A percentile compares a stretch with the other conserved stretches of the same genome.
phyloP scores from a whole-genome alignment of 2,797 vertebrate genomes.

The Lithobates sylvaticus region DNA sequence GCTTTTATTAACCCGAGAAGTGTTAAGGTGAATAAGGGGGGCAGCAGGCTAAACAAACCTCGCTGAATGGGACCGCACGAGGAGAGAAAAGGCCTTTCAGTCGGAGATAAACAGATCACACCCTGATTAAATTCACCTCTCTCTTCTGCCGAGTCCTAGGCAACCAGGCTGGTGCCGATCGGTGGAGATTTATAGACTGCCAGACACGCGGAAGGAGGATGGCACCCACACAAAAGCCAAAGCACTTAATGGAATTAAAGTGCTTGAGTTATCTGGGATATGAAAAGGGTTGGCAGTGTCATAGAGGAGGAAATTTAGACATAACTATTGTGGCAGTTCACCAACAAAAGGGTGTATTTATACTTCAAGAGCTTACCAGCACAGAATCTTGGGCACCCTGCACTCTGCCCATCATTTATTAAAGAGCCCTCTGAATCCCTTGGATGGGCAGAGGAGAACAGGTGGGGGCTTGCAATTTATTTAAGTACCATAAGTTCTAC shows the following conservation, averaged over 20 bases:
- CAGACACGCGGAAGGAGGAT: conserved; percentile 60
- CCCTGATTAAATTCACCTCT: conserved; percentile 67
- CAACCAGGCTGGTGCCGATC: conserved; percentile 62
- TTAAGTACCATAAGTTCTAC: too few relatives aligned
- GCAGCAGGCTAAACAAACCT: neutral
- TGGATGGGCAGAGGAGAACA: too few relatives aligned
- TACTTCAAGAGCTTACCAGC: too few relatives aligned
- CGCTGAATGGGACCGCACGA: neutral
- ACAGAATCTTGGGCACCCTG: too few relatives aligned
- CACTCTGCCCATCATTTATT: too few relatives aligned
- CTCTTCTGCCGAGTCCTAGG: conserved; percentile 64
- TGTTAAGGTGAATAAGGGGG: conserved; percentile 58
- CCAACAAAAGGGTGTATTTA: too few relatives aligned
- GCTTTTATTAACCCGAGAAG: conserved; percentile 62
- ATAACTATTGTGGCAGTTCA: neutral
- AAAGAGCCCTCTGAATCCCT: too few relatives aligned
- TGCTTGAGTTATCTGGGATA: neutral
- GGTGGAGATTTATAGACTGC: conserved; percentile 67
- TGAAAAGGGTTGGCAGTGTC: conserved; percentile 3
- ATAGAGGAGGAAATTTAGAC: neutral
- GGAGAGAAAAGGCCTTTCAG: conserved; percentile 61
- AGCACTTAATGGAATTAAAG: conserved; percentile 23
- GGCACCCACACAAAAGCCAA: neutral
- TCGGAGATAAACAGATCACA: conserved; percentile 62
- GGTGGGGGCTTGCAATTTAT: too few relatives aligned